A percentile compares a stretch with the other conserved stretches of the same genome.
phyloP scores from a whole-genome alignment of 2,888 invertebrate species.

The Elgonia sp. region DNA sequence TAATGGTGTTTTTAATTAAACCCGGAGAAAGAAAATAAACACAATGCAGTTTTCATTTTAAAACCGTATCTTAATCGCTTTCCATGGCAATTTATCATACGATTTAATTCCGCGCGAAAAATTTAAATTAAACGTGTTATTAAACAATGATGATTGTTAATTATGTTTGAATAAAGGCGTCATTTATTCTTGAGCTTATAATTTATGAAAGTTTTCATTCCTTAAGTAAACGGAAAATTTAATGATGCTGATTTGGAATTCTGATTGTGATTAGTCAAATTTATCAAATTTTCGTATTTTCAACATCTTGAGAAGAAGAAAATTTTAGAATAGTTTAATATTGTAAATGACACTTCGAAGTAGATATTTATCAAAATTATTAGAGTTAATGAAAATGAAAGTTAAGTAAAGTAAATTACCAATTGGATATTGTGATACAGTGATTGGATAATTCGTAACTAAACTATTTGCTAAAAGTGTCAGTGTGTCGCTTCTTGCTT shows the following conservation, averaged over 20 bases:
- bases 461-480: slow-evolving; percentile 70
- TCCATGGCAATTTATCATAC: slow-evolving; percentile 56
- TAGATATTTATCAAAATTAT: too few relatives aligned
- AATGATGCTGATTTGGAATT: not conserved
- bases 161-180: slow-evolving; percentile 47
- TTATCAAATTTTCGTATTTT: not conserved
- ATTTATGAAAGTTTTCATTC: slow-evolving; percentile 20
- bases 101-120: slow-evolving; percentile 56
- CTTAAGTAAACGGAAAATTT: slow-evolving; percentile 4
- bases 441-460: slow-evolving; percentile 15
- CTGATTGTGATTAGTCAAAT: slow-evolving; percentile 34
- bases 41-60: slow-evolving; percentile 59
- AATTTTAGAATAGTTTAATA: not conserved
- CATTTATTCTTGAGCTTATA: slow-evolving; percentile 14
- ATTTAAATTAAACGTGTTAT: slow-evolving; percentile 65
- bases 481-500: slow-evolving; percentile 77
- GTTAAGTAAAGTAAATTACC: too few relatives aligned
- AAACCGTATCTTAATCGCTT: slow-evolving; percentile 60
- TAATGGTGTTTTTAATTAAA: slow-evolving; percentile 71
- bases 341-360: not conserved
- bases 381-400: too few relatives aligned
- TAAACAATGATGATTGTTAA: slow-evolving; percentile 58
- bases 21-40: slow-evolving; percentile 52
- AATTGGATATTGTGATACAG: not conserved
- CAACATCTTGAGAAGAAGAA: not conserved